phyloP scores from a whole-genome alignment of 2,113 vertebrate genomes.

The Microtus richardsoni region DNA sequence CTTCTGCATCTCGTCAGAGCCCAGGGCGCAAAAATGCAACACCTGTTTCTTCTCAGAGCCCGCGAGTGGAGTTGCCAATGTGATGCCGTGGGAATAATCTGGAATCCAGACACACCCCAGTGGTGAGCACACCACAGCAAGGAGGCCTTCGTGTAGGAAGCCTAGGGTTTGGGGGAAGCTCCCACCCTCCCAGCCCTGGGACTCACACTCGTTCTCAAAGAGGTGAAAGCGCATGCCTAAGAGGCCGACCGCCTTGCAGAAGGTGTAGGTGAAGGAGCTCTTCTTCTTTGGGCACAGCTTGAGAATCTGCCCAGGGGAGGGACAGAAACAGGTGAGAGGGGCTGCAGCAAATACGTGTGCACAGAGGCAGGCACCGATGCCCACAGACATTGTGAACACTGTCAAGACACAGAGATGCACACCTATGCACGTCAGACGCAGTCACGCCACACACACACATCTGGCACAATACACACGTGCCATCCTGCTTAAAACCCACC shows the following conservation, averaged over 20 bases:
- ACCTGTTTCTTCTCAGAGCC: constrained; percentile 98
- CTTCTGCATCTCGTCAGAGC: constrained; percentile 97
- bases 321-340: background rate
- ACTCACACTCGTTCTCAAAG: constrained; percentile 98
- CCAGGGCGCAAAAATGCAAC: constrained; percentile 97
- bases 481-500: background rate
- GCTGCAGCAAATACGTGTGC: fast-evolving
- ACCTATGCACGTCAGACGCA: background rate
- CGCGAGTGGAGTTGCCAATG: constrained; percentile 95
- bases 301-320: constrained; percentile 90
- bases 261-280: constrained; percentile 96
- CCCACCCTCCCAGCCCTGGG: background rate
- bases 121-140: background rate
- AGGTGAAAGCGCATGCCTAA: constrained; percentile 98
- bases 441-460: background rate
- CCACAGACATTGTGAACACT: background rate
- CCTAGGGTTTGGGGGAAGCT: fast-evolving
- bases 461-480: fast-evolving
- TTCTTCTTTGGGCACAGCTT: constrained; percentile 99
- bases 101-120: constrained; percentile 39
- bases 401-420: background rate
- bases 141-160: background rate
- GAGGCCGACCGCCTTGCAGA: constrained; percentile 96
- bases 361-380: too few species aligned
- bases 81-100: constrained; percentile 99